Conservation (phyloP, 2,888 invertebrate species). For the Drosophila cracens region DNA sequence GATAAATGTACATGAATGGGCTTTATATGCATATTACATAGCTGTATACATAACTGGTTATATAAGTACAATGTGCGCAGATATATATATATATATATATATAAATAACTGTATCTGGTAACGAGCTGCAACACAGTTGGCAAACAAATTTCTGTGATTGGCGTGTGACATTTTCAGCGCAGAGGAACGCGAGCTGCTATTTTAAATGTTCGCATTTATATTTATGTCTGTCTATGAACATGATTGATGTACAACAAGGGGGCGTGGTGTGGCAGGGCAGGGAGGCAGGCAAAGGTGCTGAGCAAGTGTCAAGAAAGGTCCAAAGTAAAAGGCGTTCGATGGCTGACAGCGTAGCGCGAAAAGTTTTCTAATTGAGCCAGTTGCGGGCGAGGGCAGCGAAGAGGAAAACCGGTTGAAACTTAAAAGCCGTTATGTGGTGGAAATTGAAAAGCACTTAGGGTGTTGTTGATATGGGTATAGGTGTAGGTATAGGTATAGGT, state of each 20-base stretch:
- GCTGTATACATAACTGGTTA: conserved; percentile 4
- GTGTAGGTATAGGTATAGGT: neutral
- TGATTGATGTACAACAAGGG: conserved; percentile 51
- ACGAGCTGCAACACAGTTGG: conserved; percentile 41
- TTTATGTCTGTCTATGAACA: conserved; percentile 47
- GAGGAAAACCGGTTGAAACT: conserved; percentile 8
- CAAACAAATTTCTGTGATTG: conserved; percentile 69
- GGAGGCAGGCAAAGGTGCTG: neutral
- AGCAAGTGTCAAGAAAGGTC: conserved; percentile 34
- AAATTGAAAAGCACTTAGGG: neutral
- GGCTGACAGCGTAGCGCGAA: conserved; percentile 11
- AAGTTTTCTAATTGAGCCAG: conserved; percentile 17
- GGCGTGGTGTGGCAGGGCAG: neutral
- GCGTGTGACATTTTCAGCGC: conserved; percentile 73
- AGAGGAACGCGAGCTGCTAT: conserved; percentile 42
- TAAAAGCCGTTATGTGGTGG: neutral
- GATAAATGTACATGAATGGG: conserved; percentile 34
- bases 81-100: neutral
- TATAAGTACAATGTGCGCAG: neutral
- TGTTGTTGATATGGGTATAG: neutral
- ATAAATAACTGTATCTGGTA: conserved; percentile 20
- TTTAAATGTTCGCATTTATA: conserved; percentile 62
- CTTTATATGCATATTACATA: conserved; percentile 16
- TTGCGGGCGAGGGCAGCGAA: neutral
- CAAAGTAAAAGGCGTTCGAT: conserved; percentile 13